Conservation (phyloP, 2,888 invertebrate genomes). For the Xanthorhoe designata region DNA sequence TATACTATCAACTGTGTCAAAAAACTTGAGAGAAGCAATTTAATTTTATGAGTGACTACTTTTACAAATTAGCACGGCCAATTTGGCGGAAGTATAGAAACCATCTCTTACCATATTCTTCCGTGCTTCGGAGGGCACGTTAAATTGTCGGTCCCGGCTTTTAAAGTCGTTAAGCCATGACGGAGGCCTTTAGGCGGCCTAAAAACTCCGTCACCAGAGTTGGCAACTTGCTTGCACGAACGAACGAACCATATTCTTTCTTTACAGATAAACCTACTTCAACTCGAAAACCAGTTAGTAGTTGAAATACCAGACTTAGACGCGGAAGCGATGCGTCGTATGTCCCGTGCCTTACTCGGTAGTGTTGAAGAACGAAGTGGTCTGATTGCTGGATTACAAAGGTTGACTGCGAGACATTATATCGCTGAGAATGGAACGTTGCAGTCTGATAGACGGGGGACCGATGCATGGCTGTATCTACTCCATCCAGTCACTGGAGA, state of each 20-base stretch:
- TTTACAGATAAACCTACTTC: slow-evolving; percentile 90
- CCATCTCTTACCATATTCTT: no score
- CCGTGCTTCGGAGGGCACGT: no score
- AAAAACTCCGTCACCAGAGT: no score
- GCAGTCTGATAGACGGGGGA: slow-evolving; percentile 89
- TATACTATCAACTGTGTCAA: no score
- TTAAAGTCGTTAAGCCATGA: no score
- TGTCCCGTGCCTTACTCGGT: slow-evolving; percentile 79
- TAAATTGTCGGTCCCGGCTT: no score
- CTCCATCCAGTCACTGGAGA: slow-evolving; percentile 92
- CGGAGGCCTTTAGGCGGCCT: no score
- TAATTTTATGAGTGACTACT: no score
- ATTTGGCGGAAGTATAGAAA: no score
- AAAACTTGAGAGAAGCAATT: no score
- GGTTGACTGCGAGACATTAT: slow-evolving; percentile 91
- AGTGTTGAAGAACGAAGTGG: slow-evolving; percentile 90
- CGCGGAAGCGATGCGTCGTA: slow-evolving; percentile 88
- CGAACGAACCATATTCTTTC: neutral
- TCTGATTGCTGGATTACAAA: slow-evolving; percentile 92
- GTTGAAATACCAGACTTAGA: slow-evolving; percentile 91
- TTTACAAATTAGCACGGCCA: no score
- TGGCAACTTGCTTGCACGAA: no score
- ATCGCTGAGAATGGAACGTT: slow-evolving; percentile 91
- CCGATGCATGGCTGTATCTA: slow-evolving; percentile 95
- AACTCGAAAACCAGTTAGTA: slow-evolving; percentile 91